Evolutionary conservation across 2,113 vertebrate species (phyloP), one percentile per base, ranked within the genome.

Genomic region (Pitta sordida): DNA sequence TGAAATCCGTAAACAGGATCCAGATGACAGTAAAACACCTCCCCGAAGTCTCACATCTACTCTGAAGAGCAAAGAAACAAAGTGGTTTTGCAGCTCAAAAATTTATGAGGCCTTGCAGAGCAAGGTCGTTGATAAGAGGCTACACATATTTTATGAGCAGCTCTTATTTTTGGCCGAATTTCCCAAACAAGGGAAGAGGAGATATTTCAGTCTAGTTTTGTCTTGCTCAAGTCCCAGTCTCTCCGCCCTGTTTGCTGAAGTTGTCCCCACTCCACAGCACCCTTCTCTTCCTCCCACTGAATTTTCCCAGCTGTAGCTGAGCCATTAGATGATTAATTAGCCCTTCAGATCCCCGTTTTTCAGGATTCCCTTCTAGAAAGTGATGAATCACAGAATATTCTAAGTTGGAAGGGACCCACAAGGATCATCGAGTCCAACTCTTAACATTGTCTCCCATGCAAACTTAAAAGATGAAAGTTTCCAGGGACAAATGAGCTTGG

Each of bases 391-490:
- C n/a, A n/a, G n/a, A n/a, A n/a, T n/a, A n/a, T n/a, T n/a, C n/a
- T n/a, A n/a, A n/a, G n/a, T n/a, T n/a, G n/a, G n/a, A n/a, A n/a
- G n/a, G n/a, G n/a, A n/a, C n/a, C n/a, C n/a, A n/a, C n/a, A n/a
- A n/a, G n/a, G n/a, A n/a, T n/a, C n/a, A n/a, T n/a, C n/a, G n/a
- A n/a, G n/a, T n/a, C n/a, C n/a, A n/a, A n/a, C n/a, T n/a, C n/a
- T n/a, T n/a, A n/a, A n/a, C n/a, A n/a, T n/a, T n/a, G n/a, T n/a
- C n/a, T n/a, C n/a, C n/a, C n/a, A n/a, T 15, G 53, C 87, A 94
- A 84, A 86, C 49, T 71, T 68, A 6, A 77, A 51, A 84, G 53
- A 82, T 89, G 13, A 86, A 92, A 93, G 83, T 76, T 94, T 86
- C 41, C 46, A 43, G 53, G 73, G 56, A 19, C 74, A 67, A 90